phyloP scores from a whole-genome alignment of 2,113 vertebrate genomes.

The Naja naja region DNA sequence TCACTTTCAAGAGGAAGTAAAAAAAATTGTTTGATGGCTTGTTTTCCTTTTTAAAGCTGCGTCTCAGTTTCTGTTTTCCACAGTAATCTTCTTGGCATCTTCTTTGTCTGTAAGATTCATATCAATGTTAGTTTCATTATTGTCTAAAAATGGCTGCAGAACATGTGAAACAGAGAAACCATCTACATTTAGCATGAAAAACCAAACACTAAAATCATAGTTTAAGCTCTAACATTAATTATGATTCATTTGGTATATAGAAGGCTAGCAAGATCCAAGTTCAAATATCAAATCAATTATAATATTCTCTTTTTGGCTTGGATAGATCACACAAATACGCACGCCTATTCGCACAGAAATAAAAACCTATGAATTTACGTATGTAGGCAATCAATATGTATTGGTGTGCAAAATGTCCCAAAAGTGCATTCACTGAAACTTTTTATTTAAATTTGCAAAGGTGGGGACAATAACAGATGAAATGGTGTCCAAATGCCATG shows the following conservation, averaged over 20 bases:
- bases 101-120: background rate
- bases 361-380: background rate
- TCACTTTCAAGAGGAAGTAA: too few relatives aligned
- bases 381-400: background rate
- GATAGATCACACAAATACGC: background rate
- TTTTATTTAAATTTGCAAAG: background rate
- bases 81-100: background rate
- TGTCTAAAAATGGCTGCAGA: background rate
- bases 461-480: background rate
- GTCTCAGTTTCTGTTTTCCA: background rate
- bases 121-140: background rate
- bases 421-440: background rate
- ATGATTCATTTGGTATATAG: background rate
- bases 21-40: background rate
- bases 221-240: background rate
- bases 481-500: background rate
- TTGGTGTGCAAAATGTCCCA: background rate
- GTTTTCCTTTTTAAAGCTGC: background rate
- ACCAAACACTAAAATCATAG: background rate
- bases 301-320: background rate
- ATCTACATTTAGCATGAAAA: background rate
- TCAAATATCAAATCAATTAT: background rate
- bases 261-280: background rate
- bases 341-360: background rate
- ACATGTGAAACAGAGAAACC: background rate